These are phyloP conservation scores for Microtus richardsoni DNA, from an alignment of 2,113 vertebrate species.

Conservation along the genomic window DNA sequence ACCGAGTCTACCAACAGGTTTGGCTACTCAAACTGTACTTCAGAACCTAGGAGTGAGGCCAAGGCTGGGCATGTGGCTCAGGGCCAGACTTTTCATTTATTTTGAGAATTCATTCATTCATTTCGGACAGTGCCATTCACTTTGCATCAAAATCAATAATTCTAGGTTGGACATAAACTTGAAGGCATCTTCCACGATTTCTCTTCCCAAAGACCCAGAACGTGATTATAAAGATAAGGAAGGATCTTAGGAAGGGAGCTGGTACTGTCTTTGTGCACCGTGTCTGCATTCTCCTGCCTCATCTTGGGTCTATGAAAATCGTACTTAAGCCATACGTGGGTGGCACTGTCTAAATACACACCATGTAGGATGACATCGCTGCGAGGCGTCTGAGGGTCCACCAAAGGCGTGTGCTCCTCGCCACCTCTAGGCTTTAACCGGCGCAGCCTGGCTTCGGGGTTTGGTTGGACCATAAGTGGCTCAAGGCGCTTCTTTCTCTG, in stretches of 20 bases:
- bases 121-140: background rate
- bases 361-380: slow-evolving; percentile 90
- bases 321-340: background rate
- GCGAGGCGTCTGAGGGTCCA: slow-evolving; percentile 85
- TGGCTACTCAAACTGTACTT: background rate
- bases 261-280: background rate
- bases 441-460: slow-evolving; percentile 90
- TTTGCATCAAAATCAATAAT: slow-evolving; percentile 21
- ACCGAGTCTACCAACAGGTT: background rate
- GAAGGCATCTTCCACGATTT: background rate
- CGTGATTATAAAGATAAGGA: background rate
- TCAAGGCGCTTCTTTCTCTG: slow-evolving; percentile 95
- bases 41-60: background rate
- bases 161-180: background rate
- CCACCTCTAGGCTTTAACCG: slow-evolving; percentile 87
- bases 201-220: background rate
- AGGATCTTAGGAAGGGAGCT: background rate
- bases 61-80: background rate
- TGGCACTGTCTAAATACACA: slow-evolving; percentile 77
- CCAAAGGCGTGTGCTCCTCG: slow-evolving; percentile 93
- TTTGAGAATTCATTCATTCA: background rate
- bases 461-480: slow-evolving; percentile 95
- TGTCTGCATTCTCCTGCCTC: background rate
- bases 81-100: background rate
- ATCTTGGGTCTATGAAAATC: background rate